Percentiles rank a stretch among this genome's conserved stretches.
phyloP scores from a whole-genome alignment of 1,140 invertebrate genomes.

The Sycophila sp. region DNA sequence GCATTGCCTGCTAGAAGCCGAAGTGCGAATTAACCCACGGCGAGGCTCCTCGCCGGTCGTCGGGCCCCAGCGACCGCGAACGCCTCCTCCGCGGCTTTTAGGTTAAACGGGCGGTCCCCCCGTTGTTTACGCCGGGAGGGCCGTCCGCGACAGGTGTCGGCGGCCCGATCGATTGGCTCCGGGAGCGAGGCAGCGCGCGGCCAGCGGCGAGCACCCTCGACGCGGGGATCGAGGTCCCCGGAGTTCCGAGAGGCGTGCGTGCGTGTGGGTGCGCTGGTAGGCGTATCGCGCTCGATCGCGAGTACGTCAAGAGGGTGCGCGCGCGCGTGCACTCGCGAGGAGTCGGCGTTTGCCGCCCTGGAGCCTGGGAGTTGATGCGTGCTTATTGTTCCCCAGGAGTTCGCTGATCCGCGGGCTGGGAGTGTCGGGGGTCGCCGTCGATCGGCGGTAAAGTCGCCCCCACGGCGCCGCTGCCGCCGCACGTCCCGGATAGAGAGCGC shows the following conservation, averaged over 20 bases:
- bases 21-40: too few species aligned
- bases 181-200: background rate
- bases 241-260: slow-evolving; percentile 25
- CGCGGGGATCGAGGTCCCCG: too few species aligned
- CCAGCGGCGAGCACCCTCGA: background rate
- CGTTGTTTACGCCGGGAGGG: background rate
- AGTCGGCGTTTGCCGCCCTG: background rate
- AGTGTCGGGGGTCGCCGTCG: background rate
- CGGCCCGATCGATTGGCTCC: slow-evolving; percentile 2
- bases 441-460: background rate
- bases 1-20: background rate
- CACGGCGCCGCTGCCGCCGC: background rate
- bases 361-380: background rate
- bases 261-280: slow-evolving; percentile 19
- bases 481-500: slow-evolving; percentile 1
- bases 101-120: background rate
- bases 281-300: background rate
- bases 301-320: background rate
- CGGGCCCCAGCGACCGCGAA: too few species aligned
- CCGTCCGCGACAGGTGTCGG: slow-evolving; percentile 3
- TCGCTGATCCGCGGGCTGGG: background rate
- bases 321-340: background rate
- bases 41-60: too few species aligned
- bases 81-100: too few species aligned
- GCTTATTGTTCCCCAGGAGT: background rate